Evolutionary conservation across 2,797 vertebrate genomes (phyloP), one percentile per base, ranked within the genome.

Genomic region (Melanotaenia nigrans): DNA sequence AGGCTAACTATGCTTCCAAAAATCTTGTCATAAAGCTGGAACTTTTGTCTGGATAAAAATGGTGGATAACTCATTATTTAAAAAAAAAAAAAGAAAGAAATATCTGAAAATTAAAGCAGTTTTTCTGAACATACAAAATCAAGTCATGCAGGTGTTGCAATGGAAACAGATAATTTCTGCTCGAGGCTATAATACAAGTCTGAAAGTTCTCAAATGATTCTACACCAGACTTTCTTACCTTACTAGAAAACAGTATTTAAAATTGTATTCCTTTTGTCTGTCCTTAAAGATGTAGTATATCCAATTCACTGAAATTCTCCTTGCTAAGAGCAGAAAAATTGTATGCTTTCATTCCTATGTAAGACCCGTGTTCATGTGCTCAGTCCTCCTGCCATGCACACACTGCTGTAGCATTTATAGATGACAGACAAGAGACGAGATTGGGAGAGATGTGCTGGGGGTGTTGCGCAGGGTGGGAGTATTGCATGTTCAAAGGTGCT

Each of bases 151-250:
- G 33, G 8, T 35, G 5, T 18, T 45, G n/a, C 4, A 14, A 8
- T 45, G 16, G 5, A 11, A 68, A 45, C 10, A 45, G 3, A 47
- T 11, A 1, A 59, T 36, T 20, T 25, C n/a, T 59, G 9, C 3
- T 12, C 4, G 1, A 33, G 8, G 55, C 5, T 4, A 4, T 24
- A 1, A 4, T 25, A 1, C 13, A 38, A 18, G 18, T 14, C 28
- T 18, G 10, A 63, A 56, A 58, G 32, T 24, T 35, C 1, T 1
- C 14, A 66, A 64, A 66, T 22, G 25, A 65, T 28, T 35, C 2
- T 5, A 35, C 4, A 3, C 0, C 3, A 40, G 0, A 9, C 1
- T 6, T 64, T 73, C 79, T 87, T 80, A 92, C 87, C 89, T 86
- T 72, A 6, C 9, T 58, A 51, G 7, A 24, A n/a, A 51, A 14